A percentile compares a stretch with the other conserved stretches of the same genome.
Evolutionary conservation across 2,888 invertebrate genomes (phyloP).

Genomic region (Halictus quadricinctus): DNA sequence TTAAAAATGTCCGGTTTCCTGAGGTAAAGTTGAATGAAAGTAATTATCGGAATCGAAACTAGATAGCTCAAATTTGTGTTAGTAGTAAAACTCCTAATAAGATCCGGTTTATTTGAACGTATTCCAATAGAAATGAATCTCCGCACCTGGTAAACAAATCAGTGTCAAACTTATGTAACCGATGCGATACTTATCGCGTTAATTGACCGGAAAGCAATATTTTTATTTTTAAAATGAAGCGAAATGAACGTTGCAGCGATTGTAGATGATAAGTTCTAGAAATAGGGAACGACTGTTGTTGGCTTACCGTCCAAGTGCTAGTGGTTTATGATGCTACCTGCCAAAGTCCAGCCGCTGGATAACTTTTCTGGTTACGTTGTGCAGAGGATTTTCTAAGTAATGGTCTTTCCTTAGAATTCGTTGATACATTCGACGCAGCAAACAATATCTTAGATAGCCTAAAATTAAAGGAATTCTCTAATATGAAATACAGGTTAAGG

Average conservation of each 20-base stretch:
- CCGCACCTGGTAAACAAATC: neutral
- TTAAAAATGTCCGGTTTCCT: too few relatives aligned
- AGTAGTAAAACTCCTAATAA: too few relatives aligned
- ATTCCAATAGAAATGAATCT: too few relatives aligned
- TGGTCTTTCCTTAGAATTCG: neutral
- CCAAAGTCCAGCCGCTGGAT: slow-evolving; percentile 9
- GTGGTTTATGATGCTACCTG: slow-evolving; percentile 9
- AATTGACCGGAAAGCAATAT: neutral
- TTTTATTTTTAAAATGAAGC: neutral
- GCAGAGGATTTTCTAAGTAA: slow-evolving; percentile 1
- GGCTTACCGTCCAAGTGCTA: slow-evolving; percentile 4
- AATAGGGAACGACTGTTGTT: neutral
- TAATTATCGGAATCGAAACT: too few relatives aligned
- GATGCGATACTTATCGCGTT: neutral
- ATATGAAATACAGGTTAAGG: neutral
- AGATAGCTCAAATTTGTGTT: too few relatives aligned
- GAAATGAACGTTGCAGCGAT: neutral
- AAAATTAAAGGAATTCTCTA: neutral
- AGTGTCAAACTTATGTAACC: neutral
- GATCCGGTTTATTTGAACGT: too few relatives aligned
- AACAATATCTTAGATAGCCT: neutral
- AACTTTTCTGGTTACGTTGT: slow-evolving; percentile 12
- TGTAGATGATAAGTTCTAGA: slow-evolving; percentile 7
- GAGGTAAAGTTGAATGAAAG: too few relatives aligned
- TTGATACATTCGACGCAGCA: neutral